These are phyloP conservation scores for Pyrgus malvae DNA, from an alignment of 2,888 invertebrate genomes.

Conservation along the genomic window DNA sequence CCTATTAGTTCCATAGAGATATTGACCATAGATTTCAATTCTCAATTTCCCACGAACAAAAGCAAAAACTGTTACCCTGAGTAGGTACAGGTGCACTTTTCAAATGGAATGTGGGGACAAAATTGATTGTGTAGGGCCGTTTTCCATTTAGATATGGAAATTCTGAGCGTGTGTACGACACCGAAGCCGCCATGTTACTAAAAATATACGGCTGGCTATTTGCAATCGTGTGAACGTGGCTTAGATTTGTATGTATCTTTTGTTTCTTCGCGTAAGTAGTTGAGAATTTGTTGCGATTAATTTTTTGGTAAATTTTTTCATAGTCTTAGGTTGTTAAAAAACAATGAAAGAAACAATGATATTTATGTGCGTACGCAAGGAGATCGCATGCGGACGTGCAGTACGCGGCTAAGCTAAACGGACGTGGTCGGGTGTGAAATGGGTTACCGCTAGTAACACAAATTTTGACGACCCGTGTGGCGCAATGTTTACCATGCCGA, in stretches of 20 bases:
- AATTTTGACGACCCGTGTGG: too few relatives aligned
- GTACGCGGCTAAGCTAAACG: too few relatives aligned
- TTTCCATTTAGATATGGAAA: slow-evolving; percentile 80
- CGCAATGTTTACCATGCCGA: too few relatives aligned
- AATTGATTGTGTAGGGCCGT: slow-evolving; percentile 75
- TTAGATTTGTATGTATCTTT: slow-evolving; percentile 21
- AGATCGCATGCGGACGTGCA: too few relatives aligned
- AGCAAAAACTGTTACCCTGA: slow-evolving; percentile 58
- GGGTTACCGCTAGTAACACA: too few relatives aligned
- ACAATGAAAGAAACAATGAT: too few relatives aligned
- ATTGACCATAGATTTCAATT: slow-evolving; percentile 51
- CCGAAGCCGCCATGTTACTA: slow-evolving; percentile 48
- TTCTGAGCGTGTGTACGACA: slow-evolving; percentile 65
- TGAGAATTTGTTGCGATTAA: too few relatives aligned
- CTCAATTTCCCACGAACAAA: slow-evolving; percentile 53
- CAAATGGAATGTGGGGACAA: slow-evolving; percentile 70
- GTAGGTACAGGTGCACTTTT: slow-evolving; percentile 71
- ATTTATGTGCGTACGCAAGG: too few relatives aligned
- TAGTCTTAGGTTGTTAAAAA: too few relatives aligned
- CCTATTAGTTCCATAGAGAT: slow-evolving; percentile 18
- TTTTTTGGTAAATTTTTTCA: too few relatives aligned
- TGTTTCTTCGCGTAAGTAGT: too few relatives aligned
- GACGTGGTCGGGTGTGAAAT: too few relatives aligned
- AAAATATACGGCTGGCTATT: slow-evolving; percentile 50
- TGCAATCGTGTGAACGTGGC: slow-evolving; percentile 15